phyloP scores from a whole-genome alignment of 2,113 vertebrate genomes.

The Motacilla tschutschensis region DNA sequence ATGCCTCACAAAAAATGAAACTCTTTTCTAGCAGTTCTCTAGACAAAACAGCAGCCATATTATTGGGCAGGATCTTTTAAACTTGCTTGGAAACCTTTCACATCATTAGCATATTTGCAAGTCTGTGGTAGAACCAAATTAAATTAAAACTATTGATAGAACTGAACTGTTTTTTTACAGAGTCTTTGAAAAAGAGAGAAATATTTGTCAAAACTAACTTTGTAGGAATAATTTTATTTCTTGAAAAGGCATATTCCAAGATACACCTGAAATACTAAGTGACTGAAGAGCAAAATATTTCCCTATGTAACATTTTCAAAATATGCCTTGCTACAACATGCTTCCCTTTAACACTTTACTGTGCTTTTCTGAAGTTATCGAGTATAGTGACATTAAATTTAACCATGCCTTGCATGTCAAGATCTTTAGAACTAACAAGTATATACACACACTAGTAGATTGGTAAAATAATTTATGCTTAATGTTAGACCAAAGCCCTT shows the following conservation, averaged over 20 bases:
- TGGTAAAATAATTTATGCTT: not conserved
- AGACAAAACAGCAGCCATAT: not conserved
- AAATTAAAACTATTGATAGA: not conserved
- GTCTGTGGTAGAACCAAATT: not conserved
- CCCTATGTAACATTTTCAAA: not conserved
- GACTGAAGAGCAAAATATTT: not conserved
- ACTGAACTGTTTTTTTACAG: not conserved
- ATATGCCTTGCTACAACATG: not conserved
- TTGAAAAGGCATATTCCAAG: not conserved
- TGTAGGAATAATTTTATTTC: not conserved
- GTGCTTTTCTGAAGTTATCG: not conserved
- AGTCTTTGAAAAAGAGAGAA: not conserved
- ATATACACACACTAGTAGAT: not conserved
- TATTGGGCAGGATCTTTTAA: not conserved
- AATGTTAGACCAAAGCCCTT: not conserved
- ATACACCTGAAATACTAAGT: not conserved
- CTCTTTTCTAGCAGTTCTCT: not conserved
- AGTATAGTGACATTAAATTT: not conserved
- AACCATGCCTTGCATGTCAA: not conserved
- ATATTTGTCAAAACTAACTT: not conserved
- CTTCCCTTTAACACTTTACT: not conserved
- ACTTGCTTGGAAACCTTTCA: not conserved
- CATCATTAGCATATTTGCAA: not conserved
- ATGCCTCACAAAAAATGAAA: not conserved
- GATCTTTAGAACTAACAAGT: not conserved